Base-by-base conservation (phyloP, 2,888 invertebrate species). In the Steinernema scapterisci region DNA sequence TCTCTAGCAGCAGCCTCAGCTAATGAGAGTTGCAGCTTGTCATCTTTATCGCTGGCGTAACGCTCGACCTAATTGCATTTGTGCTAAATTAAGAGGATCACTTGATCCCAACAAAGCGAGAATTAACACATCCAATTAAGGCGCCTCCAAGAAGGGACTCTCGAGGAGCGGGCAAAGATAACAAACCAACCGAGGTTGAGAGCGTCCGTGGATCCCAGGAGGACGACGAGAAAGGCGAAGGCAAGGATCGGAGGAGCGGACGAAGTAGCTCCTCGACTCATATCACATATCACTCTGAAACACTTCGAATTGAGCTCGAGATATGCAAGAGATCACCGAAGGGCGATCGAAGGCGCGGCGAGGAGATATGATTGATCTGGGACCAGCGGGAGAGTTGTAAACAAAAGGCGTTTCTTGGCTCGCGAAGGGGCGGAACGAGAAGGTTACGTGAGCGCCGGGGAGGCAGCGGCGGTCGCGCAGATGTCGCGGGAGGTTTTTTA, bases 271-370 rank as follows among this genome's bases (percentile, higher is more conserved):
- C 38, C 38, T 21, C 63, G 31, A 25, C 27, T 63, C 63, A 63
- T 52, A 52, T 63, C 63, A 63, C 63, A 63, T 63, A 63, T 63
- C 63, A 63, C 63, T 63, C 63, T 63, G 63, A 63, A 63, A 63
- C 63, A 54, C 16, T 63, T 63, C 38, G 63, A 63, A 63, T 31
- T 31, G 11, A 16, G 16, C n/a, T 3, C 31, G 63, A 63, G 25
- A 19, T 25, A 54, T 25, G 16, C 11, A 13, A 31, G 63, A 63
- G 63, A 31, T 52, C 52, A 21, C 52, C 21, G 38, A 38, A 38
- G 21, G 52, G 52, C 52, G 38, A 38, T 48, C 48, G 63, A 63
- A 27, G 27, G 63, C 27, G 63, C 27, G 25, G 54, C 54, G 54
- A 9, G 21, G 54, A 54, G 63, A 63, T 63, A 63, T 63, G 63